Evolutionary conservation across 2,797 vertebrate species (phyloP), one percentile per base, ranked within the genome.

Genomic region (Pseudochromis fuscus): DNA sequence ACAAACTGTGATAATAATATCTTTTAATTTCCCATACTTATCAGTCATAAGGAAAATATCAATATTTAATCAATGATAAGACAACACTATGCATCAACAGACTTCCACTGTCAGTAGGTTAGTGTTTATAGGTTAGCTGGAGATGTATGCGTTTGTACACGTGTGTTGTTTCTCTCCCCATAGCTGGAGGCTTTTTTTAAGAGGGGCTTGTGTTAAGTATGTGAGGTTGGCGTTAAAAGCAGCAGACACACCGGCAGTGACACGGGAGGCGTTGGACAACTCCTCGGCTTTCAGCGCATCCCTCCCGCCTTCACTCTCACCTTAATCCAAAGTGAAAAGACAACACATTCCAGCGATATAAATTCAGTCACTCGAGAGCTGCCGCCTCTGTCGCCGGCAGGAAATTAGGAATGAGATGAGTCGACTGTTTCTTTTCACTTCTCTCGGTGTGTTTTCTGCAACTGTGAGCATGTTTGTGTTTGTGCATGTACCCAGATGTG

Each of bases 261-360:
- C 77, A 72, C 74, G 74, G 55, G 63, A 75, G 55, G 75, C 37
- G 46, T 69, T 23, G 68, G 81, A 79, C 66, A 64, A 68, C 70
- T 87, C 53, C 45, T 25, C 37, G 52, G 49, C 79, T 57, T 70
- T 49, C 18, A 28, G 76, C 57, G 35, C 23, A 45, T 76, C 67
- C n/a, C 46, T 56, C 44, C 53, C 38, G 37, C 53, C 66, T 59
- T 68, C 72, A 40, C 53, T 57, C 33, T 82, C 75, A 80, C 71
- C 82, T 70, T 84, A 84, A 87, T 87, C 52, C 67, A 67, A 79
- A 77, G 67, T 76, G 80, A 89, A 84, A 86, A 80, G 65, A 71
- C 56, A 79, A 82, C 74, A 75, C 69, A 65, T 75, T 73, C 60
- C 27, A 33, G 66, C 50, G 60, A 71, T 65, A 80, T 60, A 67